Percentiles rank a stretch among this genome's conserved stretches.
Evolutionary conservation across 2,113 vertebrate genomes (phyloP).

Genomic region (Oreochromis niloticus): DNA sequence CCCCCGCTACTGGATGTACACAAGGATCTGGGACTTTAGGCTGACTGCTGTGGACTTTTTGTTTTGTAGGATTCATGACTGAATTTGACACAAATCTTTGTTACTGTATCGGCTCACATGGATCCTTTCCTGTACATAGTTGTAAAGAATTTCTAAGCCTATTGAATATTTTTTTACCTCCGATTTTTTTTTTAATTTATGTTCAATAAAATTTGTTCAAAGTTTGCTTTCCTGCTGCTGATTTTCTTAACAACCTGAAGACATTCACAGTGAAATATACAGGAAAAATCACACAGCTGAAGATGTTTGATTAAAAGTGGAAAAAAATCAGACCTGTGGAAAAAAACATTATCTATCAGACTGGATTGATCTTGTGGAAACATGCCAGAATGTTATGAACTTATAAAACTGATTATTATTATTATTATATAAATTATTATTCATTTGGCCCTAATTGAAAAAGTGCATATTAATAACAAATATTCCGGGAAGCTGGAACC

Average conservation of each 20-base stretch:
- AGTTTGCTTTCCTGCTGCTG: not conserved
- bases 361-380: not conserved
- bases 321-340: not conserved
- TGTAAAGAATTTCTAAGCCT: slow-evolving; percentile 87
- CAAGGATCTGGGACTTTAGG: not conserved
- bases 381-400: not conserved
- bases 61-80: not conserved
- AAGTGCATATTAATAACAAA: not conserved
- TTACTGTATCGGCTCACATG: slow-evolving; percentile 20
- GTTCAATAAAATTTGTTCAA: slow-evolving; percentile 77
- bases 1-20: not conserved
- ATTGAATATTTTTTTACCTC: slow-evolving; percentile 80
- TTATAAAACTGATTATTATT: not conserved
- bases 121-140: slow-evolving; percentile 77
- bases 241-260: not conserved
- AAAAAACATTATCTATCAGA: not conserved
- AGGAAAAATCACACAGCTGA: not conserved
- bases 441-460: not conserved
- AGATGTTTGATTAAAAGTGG: not conserved
- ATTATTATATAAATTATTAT: not conserved
- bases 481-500: not conserved
- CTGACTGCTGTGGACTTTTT: slow-evolving; percentile 9
- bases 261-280: not conserved
- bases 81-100: slow-evolving; percentile 26
- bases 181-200: slow-evolving; percentile 82